Conservation (phyloP, 1,140 invertebrate species). For the Dreissena polymorpha region DNA sequence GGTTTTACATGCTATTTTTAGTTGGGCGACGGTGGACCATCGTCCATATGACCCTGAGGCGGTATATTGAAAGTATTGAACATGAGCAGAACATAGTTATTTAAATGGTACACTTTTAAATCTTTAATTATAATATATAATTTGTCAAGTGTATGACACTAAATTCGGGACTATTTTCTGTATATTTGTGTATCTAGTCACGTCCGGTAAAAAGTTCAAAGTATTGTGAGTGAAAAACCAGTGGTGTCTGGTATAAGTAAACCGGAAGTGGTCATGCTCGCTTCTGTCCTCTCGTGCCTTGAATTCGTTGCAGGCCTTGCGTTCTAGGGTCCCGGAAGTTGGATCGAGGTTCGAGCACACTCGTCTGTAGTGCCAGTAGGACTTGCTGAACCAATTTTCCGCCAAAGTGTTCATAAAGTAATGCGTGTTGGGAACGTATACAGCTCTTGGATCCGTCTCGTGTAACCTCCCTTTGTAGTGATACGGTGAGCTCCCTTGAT, state of each 20-base stretch:
- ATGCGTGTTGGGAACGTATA: slow-evolving; percentile 65
- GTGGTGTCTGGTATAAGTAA: slow-evolving; percentile 3
- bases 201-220: not conserved
- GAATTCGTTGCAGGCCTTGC: not conserved
- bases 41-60: too few relatives aligned
- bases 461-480: slow-evolving; percentile 43
- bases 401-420: slow-evolving; percentile 68
- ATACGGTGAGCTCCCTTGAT: slow-evolving; percentile 43
- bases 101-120: not conserved
- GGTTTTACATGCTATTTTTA: too few relatives aligned
- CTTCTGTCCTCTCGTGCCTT: not conserved
- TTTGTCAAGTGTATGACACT: not conserved
- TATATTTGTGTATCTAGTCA: not conserved
- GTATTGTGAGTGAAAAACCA: not conserved
- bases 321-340: not conserved
- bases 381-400: slow-evolving; percentile 11
- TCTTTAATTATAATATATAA: not conserved
- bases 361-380: slow-evolving; percentile 44
- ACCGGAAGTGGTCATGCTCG: not conserved
- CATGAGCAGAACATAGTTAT: not conserved
- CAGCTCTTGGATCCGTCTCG: slow-evolving; percentile 38
- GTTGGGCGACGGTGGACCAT: too few relatives aligned
- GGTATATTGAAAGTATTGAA: too few relatives aligned
- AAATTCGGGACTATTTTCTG: not conserved
- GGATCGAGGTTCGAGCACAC: not conserved